A percentile compares a stretch with the other conserved stretches of the same genome.
These are phyloP conservation scores for Galleria mellonella DNA, from an alignment of 1,140 invertebrate species.

Conservation along the genomic window DNA sequence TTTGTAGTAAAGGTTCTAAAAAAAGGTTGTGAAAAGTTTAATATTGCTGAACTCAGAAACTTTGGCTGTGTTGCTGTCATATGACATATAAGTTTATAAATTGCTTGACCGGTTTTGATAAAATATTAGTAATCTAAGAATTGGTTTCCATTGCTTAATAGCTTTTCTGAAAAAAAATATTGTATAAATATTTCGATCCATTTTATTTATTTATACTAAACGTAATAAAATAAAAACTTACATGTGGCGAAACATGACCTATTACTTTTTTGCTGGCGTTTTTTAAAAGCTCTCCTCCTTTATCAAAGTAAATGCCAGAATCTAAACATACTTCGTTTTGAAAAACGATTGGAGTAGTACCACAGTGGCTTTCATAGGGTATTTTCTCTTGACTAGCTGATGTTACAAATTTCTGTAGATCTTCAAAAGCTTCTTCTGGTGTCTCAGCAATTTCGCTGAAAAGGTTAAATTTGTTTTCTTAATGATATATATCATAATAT, in stretches of 20 bases:
- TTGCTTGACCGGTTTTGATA: no score
- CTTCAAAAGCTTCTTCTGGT: conserved; percentile 6
- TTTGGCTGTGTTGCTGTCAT: no score
- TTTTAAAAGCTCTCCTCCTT: conserved; percentile 22
- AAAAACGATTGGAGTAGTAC: conserved; percentile 34
- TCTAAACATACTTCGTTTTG: conserved; percentile 23
- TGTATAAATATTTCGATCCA: no score
- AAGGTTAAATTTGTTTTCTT: conserved; percentile 4
- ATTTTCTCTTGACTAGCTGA: conserved; percentile 16
- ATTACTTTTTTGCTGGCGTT: conserved; percentile 33
- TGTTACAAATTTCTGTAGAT: conserved; percentile 26
- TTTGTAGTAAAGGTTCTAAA: no score
- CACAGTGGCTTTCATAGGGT: conserved; percentile 60
- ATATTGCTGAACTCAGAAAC: no score
- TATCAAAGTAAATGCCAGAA: conserved; percentile 7
- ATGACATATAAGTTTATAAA: no score
- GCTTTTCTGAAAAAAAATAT: no score
- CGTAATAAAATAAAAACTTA: conserved; percentile 31
- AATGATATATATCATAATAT: no score
- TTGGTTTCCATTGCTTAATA: no score
- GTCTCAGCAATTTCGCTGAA: conserved; percentile 28
- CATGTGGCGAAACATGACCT: conserved; percentile 52
- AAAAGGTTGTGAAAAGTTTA: no score
- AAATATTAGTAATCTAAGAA: no score
- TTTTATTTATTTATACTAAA: no score